Percentiles rank a stretch among this genome's conserved stretches.
Evolutionary conservation across 2,113 vertebrate species (phyloP).

Genomic region (Megaceryle torquata): DNA sequence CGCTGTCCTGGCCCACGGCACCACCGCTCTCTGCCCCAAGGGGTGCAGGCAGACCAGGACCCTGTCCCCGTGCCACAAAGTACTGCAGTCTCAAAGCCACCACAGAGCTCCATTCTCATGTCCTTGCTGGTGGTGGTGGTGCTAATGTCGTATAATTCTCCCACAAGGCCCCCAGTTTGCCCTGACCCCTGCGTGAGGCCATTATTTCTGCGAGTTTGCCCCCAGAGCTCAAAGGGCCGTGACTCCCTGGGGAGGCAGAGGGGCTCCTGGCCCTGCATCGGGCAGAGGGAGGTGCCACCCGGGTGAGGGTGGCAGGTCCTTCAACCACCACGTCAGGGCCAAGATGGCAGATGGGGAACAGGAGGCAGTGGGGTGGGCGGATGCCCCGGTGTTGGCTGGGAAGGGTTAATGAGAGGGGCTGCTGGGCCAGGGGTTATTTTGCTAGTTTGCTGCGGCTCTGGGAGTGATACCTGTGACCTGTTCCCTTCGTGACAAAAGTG

Average conservation of each 20-base stretch:
- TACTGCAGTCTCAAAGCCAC: rapidly evolving
- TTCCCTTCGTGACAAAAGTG: background rate
- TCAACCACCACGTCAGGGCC: background rate
- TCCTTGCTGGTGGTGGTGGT: background rate
- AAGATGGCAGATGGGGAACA: rapidly evolving
- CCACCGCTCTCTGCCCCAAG: background rate
- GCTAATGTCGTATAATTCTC: background rate
- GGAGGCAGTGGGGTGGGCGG: background rate
- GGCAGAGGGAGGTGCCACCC: background rate
- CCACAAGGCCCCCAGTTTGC: background rate
- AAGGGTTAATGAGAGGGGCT: background rate
- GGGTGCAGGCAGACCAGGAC: background rate
- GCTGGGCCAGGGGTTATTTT: background rate
- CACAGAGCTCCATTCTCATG: rapidly evolving
- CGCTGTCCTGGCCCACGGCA: background rate
- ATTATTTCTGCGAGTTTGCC: background rate
- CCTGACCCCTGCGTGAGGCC: background rate
- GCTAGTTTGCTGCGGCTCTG: background rate
- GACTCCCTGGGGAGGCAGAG: background rate
- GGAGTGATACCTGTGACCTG: background rate
- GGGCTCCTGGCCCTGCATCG: background rate
- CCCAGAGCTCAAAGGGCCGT: background rate
- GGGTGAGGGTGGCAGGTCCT: background rate
- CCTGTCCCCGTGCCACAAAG: too few species aligned
- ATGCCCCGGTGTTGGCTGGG: rapidly evolving